Evolutionary conservation across 1,140 invertebrate species (phyloP), one percentile per base, ranked within the genome.

Genomic region (Cecropterus lyciades): DNA sequence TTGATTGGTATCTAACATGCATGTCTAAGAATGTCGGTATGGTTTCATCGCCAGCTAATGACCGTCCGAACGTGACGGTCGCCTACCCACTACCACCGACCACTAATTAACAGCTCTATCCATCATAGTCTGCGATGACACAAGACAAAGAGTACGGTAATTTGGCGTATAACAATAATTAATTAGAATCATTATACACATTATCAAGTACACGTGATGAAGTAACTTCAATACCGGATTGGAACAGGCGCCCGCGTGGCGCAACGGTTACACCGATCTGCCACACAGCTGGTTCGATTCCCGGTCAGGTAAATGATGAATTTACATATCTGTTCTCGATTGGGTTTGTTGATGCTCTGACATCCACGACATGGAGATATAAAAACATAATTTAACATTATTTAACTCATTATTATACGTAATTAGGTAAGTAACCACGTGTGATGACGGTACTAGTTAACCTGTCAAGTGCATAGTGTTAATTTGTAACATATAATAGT

Each of bases 151-250:
- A 37, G 43, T 16, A 60, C 56, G 16, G 56, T 48, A 60, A 48
- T 60, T 60, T 60, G 56, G 43, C 30, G 56, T 46, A 48, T 48
- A 46, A 60, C 56, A 48, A 60, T 60, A 48, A 60, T 60, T 60
- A 49, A 60, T 60, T 60, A 60, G 33, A 49, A 60, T 60, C 48
- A 60, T 60, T 60, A 59, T 42, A 27, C 43, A 30, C 55, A 59
- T 59, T 51, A 53, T 33, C 27, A 33, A 37, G 27, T 14, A 53
- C 24, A n/a, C 27, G 51, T 10, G 33, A 43, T 14, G 40, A 43
- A 43, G 13, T 7, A 43, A 43, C n/a, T 6, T 43, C 40, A 6
- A 6, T 0, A 14, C 14, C 14, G 40, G n/a, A 43, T 43, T 14
- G 14, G 40, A 7, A 30, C 7, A 7, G 7, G 3, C 3, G 7